A percentile compares a stretch with the other conserved stretches of the same genome.
These are phyloP conservation scores for Aphrocallistes beatrix DNA, from an alignment of 37 sponge, comb jelly and placozoan species.

Conservation along the genomic window DNA sequence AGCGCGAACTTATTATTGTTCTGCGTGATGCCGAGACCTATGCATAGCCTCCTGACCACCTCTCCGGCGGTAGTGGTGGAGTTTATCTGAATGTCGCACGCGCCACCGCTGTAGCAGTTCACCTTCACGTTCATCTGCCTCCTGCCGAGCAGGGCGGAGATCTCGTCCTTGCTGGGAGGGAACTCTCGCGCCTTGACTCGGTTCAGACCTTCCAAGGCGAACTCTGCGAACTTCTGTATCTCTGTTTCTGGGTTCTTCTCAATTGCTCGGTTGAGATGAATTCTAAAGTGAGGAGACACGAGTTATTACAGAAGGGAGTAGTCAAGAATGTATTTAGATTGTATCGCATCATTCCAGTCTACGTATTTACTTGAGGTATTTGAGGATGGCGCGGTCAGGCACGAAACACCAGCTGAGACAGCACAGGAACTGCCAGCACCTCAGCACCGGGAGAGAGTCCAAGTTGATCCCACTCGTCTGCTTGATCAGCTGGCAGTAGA, in stretches of 20 bases:
- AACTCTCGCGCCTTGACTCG: slow-evolving; percentile 46
- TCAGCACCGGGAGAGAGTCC: background rate
- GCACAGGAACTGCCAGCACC: slow-evolving; percentile 41
- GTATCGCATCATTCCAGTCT: too few species aligned
- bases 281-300: background rate
- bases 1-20: slow-evolving; percentile 75
- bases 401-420: slow-evolving; percentile 70
- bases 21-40: background rate
- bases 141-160: slow-evolving; percentile 37
- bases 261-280: slow-evolving; percentile 27
- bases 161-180: background rate
- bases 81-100: slow-evolving; percentile 59
- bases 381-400: slow-evolving; percentile 66
- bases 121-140: slow-evolving; percentile 46
- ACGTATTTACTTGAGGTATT: slow-evolving; percentile 59
- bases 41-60: slow-evolving; percentile 23
- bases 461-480: slow-evolving; percentile 59
- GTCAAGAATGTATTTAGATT: background rate
- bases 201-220: slow-evolving; percentile 39
- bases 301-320: background rate
- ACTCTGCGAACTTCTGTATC: slow-evolving; percentile 67
- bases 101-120: slow-evolving; percentile 61
- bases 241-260: slow-evolving; percentile 60
- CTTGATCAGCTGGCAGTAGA: slow-evolving; percentile 92
- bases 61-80: slow-evolving; percentile 70